Evolutionary conservation across 2,888 invertebrate species (phyloP), one percentile per base, ranked within the genome.

Genomic region (Eurytoma adleriae): DNA sequence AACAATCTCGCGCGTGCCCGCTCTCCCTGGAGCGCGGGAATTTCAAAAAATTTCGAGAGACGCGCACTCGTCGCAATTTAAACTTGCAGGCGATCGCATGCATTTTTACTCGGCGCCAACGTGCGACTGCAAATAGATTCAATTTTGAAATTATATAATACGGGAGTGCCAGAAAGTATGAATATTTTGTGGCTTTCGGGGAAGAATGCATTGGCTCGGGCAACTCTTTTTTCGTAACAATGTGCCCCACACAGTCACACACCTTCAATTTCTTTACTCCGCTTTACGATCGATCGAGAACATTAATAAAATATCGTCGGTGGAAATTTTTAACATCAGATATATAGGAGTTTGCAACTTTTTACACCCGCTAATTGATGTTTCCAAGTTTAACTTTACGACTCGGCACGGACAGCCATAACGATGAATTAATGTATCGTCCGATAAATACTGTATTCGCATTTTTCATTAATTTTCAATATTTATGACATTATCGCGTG

Each of bases 391-490:
- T 77, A 80, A 78, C 73, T 77, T 80, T 80, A 74, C 73, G 77
- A 77, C 66, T 66, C 40, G 40, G 10, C 40, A 40, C 40, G 7
- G 30, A n/a, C 30, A 40, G 68, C 1, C 77, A 64, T 16, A 61
- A 77, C 66, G 73, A 78, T 77, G 78, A 80, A 80, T 80, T 80
- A 73, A 80, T 80, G 72, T 69, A 73, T 30, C 70, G 30, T 24
- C 67, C 70, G 61, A 56, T 70, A 79, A 74, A 79, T 75, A 71
- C 79, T 40, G 64, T 52, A 75, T 75, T 62, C 71, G 4, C 27
- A 62, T 80, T 80, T 80, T 80, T 80, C 77, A 80, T 70, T 78
- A 78, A 78, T 74, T 77, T 74, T 78, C 80, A 80, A 78, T 80
- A 78, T 80, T 77, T 73, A 73, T 64, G 80, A 73, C 69, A 54